Base-by-base conservation (phyloP, 2,797 vertebrate genomes). In the Neosilurus hyrtlii region DNA sequence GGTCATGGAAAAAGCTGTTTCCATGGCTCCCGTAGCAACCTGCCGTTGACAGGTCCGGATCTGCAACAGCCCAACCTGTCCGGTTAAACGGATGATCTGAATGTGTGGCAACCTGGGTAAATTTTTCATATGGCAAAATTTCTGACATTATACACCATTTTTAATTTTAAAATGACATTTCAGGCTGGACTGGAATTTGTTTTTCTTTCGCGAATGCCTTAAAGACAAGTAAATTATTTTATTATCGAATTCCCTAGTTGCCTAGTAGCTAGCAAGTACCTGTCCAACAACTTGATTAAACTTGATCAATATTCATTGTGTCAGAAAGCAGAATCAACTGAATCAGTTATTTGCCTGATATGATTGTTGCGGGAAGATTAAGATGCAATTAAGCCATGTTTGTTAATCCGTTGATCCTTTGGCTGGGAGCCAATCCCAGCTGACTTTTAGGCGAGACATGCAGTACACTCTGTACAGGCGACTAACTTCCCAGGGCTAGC, bases 21-120 rank as follows among this genome's bases (percentile, higher is more conserved):
- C 57, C 68, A 73, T 81, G 68, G 68, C 66, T 80, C 30, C 79
- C 9, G 20, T 68, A 68, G 57, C 54, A 37, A 70, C 65, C 54
- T 57, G 76, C 43, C 4, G 24, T 63, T 14, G 14, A 49, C 9
- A 4, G 75, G 57, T 76, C 35, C 35, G 15, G 74, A 61, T 61
- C 26, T 62, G 59, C 15, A 11, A 22, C 22, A 10, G 12, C 51
- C 62, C 9, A 51, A 63, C n/a, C n/a, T 77, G 75, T 63, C 59
- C 11, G 4, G 57, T 24, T 18, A n/a, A 51, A 77, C 51, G 49
- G 24, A 26, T 63, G 0, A 16, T 57, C 4, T 43, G 74, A 77
- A 16, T 11, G 35, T 77, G 11, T 62, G 37, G 57, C 1, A 20
- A 15, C 54, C 72, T 37, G 6, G 57, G 73, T 57, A 24, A 62